phyloP scores from a whole-genome alignment of 1,140 invertebrate species.

The Panagrolaimus sp. region DNA sequence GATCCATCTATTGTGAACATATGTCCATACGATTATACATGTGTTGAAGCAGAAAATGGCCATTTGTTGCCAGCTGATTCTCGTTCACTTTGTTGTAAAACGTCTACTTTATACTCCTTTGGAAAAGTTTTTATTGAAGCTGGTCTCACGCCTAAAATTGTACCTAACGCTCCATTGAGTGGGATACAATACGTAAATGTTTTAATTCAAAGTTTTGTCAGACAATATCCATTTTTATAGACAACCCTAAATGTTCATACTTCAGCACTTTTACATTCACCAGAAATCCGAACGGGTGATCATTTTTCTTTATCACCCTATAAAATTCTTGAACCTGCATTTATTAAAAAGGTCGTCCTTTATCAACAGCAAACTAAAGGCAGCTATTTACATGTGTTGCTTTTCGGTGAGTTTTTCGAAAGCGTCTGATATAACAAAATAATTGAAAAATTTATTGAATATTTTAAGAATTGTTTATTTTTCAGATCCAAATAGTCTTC shows the following conservation, averaged over 20 bases:
- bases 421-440: background rate
- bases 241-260: slow-evolving; percentile 39
- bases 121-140: slow-evolving; percentile 28
- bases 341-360: slow-evolving; percentile 10
- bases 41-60: slow-evolving; percentile 37
- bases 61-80: slow-evolving; percentile 33
- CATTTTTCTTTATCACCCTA: slow-evolving; percentile 9
- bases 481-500: slow-evolving; percentile 5
- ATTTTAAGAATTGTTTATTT: background rate
- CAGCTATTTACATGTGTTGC: slow-evolving; percentile 11
- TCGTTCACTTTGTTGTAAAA: slow-evolving; percentile 36
- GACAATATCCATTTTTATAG: slow-evolving; percentile 15
- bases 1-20: slow-evolving; percentile 39
- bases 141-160: slow-evolving; percentile 29
- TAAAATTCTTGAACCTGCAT: slow-evolving; percentile 8
- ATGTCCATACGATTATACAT: slow-evolving; percentile 39
- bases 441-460: too few relatives aligned
- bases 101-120: slow-evolving; percentile 36
- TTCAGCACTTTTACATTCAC: slow-evolving; percentile 32
- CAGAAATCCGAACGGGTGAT: slow-evolving; percentile 33
- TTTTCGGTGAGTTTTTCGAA: slow-evolving; percentile 7
- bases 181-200: slow-evolving; percentile 34
- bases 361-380: slow-evolving; percentile 14
- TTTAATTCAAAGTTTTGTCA: background rate
- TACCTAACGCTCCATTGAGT: slow-evolving; percentile 32